Percentiles rank a stretch among this genome's conserved stretches.
Evolutionary conservation across 2,113 vertebrate species (phyloP).

Genomic region (Danionella cerebrum): DNA sequence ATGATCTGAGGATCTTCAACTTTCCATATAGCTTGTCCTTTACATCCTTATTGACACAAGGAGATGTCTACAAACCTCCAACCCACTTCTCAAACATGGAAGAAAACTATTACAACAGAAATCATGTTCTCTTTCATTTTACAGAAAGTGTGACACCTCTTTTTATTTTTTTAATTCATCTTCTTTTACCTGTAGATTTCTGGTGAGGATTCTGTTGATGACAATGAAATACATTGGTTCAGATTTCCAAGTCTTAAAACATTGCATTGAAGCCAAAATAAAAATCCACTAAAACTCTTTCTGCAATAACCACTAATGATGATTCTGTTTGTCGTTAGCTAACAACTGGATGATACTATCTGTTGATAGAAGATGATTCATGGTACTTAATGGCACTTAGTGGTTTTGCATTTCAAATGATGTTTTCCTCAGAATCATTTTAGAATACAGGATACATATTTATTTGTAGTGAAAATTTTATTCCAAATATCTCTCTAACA

Average conservation of each 20-base stretch:
- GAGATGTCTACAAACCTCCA: constrained; percentile 8
- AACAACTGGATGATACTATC: neutral
- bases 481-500: too few species aligned
- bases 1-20: constrained; percentile 1
- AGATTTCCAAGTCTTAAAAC: too few species aligned
- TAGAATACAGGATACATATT: too few species aligned
- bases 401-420: neutral
- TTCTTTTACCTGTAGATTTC: too few species aligned
- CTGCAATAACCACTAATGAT: constrained; percentile 6
- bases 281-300: neutral
- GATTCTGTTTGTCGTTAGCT: too few species aligned
- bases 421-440: too few species aligned
- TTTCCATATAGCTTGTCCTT: neutral
- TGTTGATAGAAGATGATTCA: neutral
- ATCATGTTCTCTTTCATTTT: neutral
- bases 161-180: too few species aligned
- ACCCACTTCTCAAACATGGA: constrained; percentile 32
- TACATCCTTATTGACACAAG: constrained; percentile 34
- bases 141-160: too few species aligned
- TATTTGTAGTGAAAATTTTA: too few species aligned
- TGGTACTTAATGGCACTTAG: neutral
- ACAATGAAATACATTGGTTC: too few species aligned
- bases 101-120: neutral
- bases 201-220: too few species aligned
- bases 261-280: too few species aligned